A percentile compares a stretch with the other conserved stretches of the same genome.
Conservation (phyloP, 2,888 invertebrate genomes). For the Bimastos eiseni region DNA sequence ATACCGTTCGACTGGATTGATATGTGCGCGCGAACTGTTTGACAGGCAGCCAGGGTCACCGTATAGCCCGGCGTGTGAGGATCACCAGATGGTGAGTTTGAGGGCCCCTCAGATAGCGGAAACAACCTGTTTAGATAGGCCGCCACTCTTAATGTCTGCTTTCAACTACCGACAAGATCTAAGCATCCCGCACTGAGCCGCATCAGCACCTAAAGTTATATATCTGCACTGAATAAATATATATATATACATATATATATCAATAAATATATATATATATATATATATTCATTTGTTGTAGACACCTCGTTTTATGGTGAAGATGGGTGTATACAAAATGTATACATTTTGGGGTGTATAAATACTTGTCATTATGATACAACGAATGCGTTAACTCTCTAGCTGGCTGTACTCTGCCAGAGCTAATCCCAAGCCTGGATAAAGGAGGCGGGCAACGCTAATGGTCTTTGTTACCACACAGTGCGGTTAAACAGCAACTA, state of each 20-base stretch:
- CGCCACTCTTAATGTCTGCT: too few species aligned
- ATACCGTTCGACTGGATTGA: background rate
- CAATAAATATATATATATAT: background rate
- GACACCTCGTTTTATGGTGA: too few species aligned
- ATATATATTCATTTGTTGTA: background rate
- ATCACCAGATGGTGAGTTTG: background rate
- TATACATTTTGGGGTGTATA: too few species aligned
- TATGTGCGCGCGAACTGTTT: background rate
- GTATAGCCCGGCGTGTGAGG: background rate
- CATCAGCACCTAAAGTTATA: background rate
- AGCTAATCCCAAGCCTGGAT: too few species aligned
- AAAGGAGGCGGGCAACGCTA: too few species aligned
- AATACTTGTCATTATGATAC: too few species aligned
- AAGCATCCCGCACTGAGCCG: background rate
- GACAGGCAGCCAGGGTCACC: background rate
- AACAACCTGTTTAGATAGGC: background rate
- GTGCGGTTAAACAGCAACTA: too few species aligned
- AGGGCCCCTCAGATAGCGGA: constrained; percentile 13
- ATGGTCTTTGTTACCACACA: too few species aligned
- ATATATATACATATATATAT: background rate
- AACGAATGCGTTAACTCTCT: too few species aligned
- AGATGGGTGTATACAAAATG: too few species aligned
- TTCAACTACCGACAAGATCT: constrained; percentile 9
- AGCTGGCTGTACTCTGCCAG: too few species aligned
- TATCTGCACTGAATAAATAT: too few species aligned